phyloP scores from a whole-genome alignment of 2,797 vertebrate species.

The Propithecus deckenii region DNA sequence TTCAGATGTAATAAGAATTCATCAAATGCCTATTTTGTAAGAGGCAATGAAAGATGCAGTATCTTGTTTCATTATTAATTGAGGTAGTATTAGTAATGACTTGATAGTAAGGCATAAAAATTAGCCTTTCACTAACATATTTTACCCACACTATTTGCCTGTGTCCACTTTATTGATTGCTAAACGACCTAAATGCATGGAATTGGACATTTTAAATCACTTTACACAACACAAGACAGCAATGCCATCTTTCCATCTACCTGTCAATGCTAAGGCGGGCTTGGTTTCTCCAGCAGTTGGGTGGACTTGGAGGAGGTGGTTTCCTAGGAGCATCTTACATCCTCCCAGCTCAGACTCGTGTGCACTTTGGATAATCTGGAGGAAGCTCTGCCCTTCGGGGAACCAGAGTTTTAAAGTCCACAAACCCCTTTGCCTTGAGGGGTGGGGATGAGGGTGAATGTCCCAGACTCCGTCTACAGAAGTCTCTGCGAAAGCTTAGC shows the following conservation, averaged over 20 bases:
- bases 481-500: not conserved
- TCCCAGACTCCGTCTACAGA: not conserved
- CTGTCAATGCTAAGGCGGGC: not conserved
- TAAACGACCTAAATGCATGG: not conserved
- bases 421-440: not conserved
- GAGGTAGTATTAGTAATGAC: not conserved
- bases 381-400: not conserved
- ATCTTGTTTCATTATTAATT: not conserved
- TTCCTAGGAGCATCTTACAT: not conserved
- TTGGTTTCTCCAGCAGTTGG: not conserved
- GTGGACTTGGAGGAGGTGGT: not conserved
- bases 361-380: not conserved
- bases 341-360: not conserved
- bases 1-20: not conserved
- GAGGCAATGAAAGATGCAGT: not conserved
- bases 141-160: too few species aligned
- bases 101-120: not conserved
- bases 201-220: not conserved
- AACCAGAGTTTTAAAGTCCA: not conserved
- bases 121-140: constrained; percentile 20
- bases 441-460: not conserved
- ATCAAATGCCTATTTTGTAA: not conserved
- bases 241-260: constrained; percentile 34
- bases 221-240: not conserved
- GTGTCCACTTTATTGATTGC: not conserved